Base-by-base conservation (phyloP, 2,113 vertebrate species). In the Eclectus roratus region DNA sequence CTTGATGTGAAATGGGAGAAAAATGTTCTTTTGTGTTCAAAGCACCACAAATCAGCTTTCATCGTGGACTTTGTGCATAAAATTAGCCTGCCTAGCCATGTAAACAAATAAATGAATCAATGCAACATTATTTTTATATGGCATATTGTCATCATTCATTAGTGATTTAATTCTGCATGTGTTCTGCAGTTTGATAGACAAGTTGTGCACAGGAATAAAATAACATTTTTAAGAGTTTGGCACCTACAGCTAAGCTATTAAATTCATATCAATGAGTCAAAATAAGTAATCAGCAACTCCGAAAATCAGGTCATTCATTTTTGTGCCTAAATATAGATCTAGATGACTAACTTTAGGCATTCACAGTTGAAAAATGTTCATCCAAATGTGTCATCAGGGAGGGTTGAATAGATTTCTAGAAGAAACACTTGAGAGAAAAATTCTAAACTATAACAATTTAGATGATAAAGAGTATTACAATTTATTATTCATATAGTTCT, bases 301-400 rank as follows among this genome's bases (percentile, higher is more conserved):
- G 61, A 91, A 92, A 96, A 96, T 89, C 91, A 87, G 91, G 94
- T 96, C 94, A 92, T 94, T 92, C 73, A 69, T 93, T 94, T 91
- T 85, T 84, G 35, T 91, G 80, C 80, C 94, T 96, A 96, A 95
- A 96, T 95, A 95, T 96, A 96, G 92, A 89, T 35, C 65, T 93
- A 94, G 56, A 91, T 94, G 46, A 94, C 93, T 97, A 96, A 97
- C 92, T 96, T 97, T 95, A 96, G 94, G 91, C 91, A 96, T 85
- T 93, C 80, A 89, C 28, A 61, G 44, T 91, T 87, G 88, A 91
- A 96, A 96, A 97, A 93, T 94, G 93, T 82, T 92, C 92, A 96
- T 96, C 92, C 89, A 96, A 97, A 96, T 88, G 61, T 95, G 80
- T 91, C 96, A 94, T 95, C 69, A 91, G 85, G 73, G 77, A 96